Percentiles rank a stretch among this genome's conserved stretches.
Conservation (phyloP, 1,140 invertebrate genomes). For the Asbolus verrucosus region DNA sequence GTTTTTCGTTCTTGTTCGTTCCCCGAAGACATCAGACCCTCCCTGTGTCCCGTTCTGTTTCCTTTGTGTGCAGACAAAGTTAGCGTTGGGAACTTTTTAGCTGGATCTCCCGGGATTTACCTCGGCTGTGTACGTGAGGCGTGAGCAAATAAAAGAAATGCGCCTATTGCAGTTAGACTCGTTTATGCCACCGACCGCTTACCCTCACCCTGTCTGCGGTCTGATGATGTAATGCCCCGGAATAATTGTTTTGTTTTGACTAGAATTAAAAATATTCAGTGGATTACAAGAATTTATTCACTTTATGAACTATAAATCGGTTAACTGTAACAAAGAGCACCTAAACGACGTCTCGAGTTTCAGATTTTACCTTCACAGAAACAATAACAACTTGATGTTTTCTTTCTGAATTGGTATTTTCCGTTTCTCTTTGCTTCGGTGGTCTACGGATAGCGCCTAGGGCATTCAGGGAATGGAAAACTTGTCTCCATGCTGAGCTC, state of each 20-base stretch:
- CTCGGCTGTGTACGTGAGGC: conserved; percentile 54
- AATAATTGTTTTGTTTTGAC: conserved; percentile 23
- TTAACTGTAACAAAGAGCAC: no score
- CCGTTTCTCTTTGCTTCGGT: conserved; percentile 36
- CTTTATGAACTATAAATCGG: no score
- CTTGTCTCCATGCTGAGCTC: conserved; percentile 51
- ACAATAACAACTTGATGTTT: conserved; percentile 54
- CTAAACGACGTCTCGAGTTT: no score
- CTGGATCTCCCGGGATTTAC: conserved; percentile 56
- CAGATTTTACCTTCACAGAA: no score
- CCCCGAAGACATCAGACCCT: conserved; percentile 32
- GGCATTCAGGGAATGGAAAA: conserved; percentile 46
- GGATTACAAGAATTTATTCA: no score
- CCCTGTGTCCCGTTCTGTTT: conserved; percentile 49
- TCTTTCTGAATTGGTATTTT: conserved; percentile 51
- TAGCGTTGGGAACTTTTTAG: conserved; percentile 59
- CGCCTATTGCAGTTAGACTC: conserved; percentile 51
- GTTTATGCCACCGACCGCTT: conserved; percentile 36
- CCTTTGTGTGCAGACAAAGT: conserved; percentile 58
- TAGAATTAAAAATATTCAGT: background rate
- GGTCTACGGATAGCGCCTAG: conserved; percentile 1
- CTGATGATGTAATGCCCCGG: conserved; percentile 15
- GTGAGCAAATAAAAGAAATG: conserved; percentile 58
- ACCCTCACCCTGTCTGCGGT: no score
- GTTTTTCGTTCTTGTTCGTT: conserved; percentile 44